These are phyloP conservation scores for Sarcoramphus papa DNA, from an alignment of 2,797 vertebrate genomes.

Conservation along the genomic window DNA sequence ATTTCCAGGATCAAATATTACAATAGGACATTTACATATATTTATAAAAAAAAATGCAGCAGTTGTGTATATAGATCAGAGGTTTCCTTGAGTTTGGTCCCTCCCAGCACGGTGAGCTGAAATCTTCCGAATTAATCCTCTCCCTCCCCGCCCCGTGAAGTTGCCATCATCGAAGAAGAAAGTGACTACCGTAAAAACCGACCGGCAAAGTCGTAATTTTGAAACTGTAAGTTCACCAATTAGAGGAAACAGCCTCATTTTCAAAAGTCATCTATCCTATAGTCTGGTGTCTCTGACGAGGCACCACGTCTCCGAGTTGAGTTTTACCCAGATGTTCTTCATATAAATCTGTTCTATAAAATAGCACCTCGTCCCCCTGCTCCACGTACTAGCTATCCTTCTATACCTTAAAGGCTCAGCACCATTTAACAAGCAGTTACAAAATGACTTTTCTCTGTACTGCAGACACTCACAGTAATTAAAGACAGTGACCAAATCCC, in stretches of 20 bases:
- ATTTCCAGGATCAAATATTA: conserved; percentile 83
- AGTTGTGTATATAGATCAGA: conserved; percentile 78
- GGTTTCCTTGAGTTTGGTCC: conserved; percentile 80
- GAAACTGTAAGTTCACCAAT: conserved; percentile 30
- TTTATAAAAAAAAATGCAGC: conserved; percentile 83
- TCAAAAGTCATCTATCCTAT: background rate
- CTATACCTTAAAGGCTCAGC: background rate
- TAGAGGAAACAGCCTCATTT: conserved; percentile 3
- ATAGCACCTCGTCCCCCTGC: conserved; percentile 26
- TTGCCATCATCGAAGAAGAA: conserved; percentile 49
- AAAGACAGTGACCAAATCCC: background rate
- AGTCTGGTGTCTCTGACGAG: background rate
- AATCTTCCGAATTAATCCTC: conserved; percentile 57
- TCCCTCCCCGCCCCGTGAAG: conserved; percentile 13
- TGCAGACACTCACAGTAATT: background rate
- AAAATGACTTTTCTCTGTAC: background rate
- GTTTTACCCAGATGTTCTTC: conserved; percentile 7
- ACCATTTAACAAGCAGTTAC: conserved; percentile 4
- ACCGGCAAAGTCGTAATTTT: conserved; percentile 54
- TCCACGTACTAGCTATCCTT: background rate
- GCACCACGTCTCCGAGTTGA: background rate
- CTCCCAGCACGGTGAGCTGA: conserved; percentile 76
- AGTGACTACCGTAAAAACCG: conserved; percentile 38
- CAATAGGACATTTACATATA: conserved; percentile 82
- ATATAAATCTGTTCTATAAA: conserved; percentile 26